Evolutionary conservation across 2,888 invertebrate genomes (phyloP), one percentile per base, ranked within the genome.

Genomic region (Lasioglossum calceatum): DNA sequence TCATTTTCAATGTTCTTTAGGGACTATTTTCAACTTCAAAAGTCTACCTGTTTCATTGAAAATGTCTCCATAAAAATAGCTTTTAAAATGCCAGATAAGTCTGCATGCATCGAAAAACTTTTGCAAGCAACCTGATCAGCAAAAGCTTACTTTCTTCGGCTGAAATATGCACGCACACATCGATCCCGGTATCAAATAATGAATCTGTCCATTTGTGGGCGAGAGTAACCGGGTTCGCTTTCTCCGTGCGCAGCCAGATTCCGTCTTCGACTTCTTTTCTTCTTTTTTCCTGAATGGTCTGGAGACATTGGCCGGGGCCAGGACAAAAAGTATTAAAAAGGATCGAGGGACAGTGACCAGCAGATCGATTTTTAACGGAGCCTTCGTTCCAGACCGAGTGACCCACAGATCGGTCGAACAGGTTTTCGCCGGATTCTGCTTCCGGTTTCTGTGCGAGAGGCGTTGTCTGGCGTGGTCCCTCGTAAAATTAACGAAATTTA

Each of bases 371-470:
- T 54, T 54, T 54, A 54, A 23, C 54, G 54, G 23, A 54, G 54
- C 23, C 8, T 8, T 10, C 54, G 54, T 54, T 54, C 8, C 23
- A 23, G 54, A 54, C 54, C 54, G 8, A 54, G 54, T 54, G 54
- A 54, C 54, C 54, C 54, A 54, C 23, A 54, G 54, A 85, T 89
- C 85, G 87, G 89, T 89, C 86, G 85, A 88, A 88, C 81, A 70
- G 61, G 85, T 92, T 85, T 87, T 83, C 89, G 85, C 27, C 14
- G 85, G 71, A 75, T 85, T 84, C 54, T 88, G 79, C 85, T 79
- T 87, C 81, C 83, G n/a, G n/a, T 64, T 58, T 12, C 70, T 67
- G 10, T 23, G 72, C 50, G 44, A 73, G 27, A 36, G 82, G 75
- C 83, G 76, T 81, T 64, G 78, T 19, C 5, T 14, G 54, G 4